Evolutionary conservation across 1,140 invertebrate species (phyloP), one percentile per base, ranked within the genome.

Genomic region (Pseudomyrmex cubaensis): DNA sequence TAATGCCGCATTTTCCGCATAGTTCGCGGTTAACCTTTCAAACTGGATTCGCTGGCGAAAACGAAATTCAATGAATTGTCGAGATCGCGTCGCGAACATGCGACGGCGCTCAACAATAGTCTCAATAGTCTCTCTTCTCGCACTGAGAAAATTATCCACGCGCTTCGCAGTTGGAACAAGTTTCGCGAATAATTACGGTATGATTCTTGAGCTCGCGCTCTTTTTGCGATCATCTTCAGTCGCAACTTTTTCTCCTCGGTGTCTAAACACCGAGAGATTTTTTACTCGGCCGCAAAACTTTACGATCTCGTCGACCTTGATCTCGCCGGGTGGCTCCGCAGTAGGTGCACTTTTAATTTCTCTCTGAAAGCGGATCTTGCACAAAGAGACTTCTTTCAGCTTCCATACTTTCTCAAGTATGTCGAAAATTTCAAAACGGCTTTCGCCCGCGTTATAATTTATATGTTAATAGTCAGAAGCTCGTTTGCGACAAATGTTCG

Each of bases 301-400:
- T 25, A 8, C 25, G 56, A 22, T 82, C 78, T 50, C n/a, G 69
- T 74, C 57, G 78, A 82, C 78, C 78, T 82, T 82, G 78, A 74
- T 82, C 69, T 52, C 69, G 3, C 25, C 66, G 44, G 15, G 9
- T 25, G 22, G 2, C 57, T 82, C 48, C 8, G 56, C 77, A 13
- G 56, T 73, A 62, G 35, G 13, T 13, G 20, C 12, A 61, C 67
- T 73, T 82, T 82, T 82, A 82, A 82, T 61, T 73, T 56, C 48
- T 44, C 8, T 69, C 66, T 69, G 35, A 57, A 69, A 56, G 61
- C 20, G 20, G 25, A 72, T 17, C 22, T 12, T 5, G 13, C 15
- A 17, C 20, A 35, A 35, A 35, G 35, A 35, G 7, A 35, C 5
- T 7, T 35, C 35, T 35, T 7, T 35, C 35, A 35, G 35, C 35